Evolutionary conservation across 2,797 vertebrate genomes (phyloP), one percentile per base, ranked within the genome.

Genomic region (Synanceia verrucosa): DNA sequence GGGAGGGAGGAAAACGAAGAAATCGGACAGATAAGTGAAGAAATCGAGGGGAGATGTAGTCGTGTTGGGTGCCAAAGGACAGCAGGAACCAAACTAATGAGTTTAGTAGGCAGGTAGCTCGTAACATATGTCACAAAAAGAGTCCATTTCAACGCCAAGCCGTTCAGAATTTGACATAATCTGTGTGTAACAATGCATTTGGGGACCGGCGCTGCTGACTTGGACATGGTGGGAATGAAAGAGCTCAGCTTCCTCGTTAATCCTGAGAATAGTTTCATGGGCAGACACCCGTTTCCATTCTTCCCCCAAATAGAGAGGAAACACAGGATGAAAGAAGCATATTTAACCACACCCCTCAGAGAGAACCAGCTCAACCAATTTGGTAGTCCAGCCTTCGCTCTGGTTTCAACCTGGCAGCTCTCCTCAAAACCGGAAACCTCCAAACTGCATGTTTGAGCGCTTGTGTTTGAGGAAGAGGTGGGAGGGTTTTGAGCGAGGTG

Each of bases 241-340:
- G 65, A 9, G n/a, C 47, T 48, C 39, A 80, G 19, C 39, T 83
- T 89, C 78, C 70, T 93, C 85, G 86, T 93, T 76, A 95, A 88
- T 79, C 89, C 94, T 13, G 66, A 62, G 36, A 74, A 52, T 1
- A 78, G 10, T 46, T 70, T 82, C 4, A 33, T 24, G 73, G 94
- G 92, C 68, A 93, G 88, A 73, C 86, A 89, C 39, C 92, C 85
- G 39, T 88, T 94, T 16, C 89, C 94, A 51, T 92, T 92, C 65
- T 93, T 91, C 81, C 94, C 93, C 63, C 95, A 92, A 52, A 94
- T 51, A 0, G 94, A 94, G 71, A 81, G 85, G n/a, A 91, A 90
- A 53, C 74, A 81, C 33, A 92, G 57, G n/a, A 89, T 53, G 26
- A 95, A 88, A 60, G 88, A 86, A 2, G 92, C 84, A 13, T 87